Evolutionary conservation across 2,888 invertebrate species (phyloP).

Genomic region (Agapostemon virescens): DNA sequence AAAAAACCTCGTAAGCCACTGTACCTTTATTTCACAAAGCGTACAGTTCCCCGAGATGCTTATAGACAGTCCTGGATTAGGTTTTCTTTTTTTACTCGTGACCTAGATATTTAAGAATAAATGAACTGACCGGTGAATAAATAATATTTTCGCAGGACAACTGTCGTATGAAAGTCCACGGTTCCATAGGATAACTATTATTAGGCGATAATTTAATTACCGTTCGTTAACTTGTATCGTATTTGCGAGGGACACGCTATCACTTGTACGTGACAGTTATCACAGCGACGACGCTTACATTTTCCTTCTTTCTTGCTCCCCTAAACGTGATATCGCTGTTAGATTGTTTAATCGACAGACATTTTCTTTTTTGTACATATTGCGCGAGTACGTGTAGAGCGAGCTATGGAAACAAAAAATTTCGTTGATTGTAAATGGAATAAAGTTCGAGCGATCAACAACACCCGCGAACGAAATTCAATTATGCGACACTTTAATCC

Average conservation of each 20-base stretch:
- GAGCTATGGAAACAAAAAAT: constrained; percentile 28
- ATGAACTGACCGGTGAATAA: constrained; percentile 48
- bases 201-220: constrained; percentile 28
- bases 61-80: constrained; percentile 39
- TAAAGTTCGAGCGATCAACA: constrained; percentile 34
- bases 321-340: constrained; percentile 64
- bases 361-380: constrained; percentile 54
- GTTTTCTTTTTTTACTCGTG: constrained; percentile 33
- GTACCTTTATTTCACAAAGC: not conserved
- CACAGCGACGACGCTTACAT: constrained; percentile 63
- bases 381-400: constrained; percentile 40
- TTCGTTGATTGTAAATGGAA: constrained; percentile 31
- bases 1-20: not conserved
- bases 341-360: constrained; percentile 55
- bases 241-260: constrained; percentile 14
- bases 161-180: constrained; percentile 10
- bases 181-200: constrained; percentile 29
- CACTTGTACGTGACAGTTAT: constrained; percentile 28
- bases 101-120: constrained; percentile 43
- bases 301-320: constrained; percentile 52
- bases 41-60: not conserved
- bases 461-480: not conserved
- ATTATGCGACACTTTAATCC: not conserved
- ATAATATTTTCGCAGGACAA: constrained; percentile 19
- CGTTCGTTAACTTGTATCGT: constrained; percentile 18